phyloP scores from a whole-genome alignment of 2,113 vertebrate species.

The Sclerurus mexicanus region DNA sequence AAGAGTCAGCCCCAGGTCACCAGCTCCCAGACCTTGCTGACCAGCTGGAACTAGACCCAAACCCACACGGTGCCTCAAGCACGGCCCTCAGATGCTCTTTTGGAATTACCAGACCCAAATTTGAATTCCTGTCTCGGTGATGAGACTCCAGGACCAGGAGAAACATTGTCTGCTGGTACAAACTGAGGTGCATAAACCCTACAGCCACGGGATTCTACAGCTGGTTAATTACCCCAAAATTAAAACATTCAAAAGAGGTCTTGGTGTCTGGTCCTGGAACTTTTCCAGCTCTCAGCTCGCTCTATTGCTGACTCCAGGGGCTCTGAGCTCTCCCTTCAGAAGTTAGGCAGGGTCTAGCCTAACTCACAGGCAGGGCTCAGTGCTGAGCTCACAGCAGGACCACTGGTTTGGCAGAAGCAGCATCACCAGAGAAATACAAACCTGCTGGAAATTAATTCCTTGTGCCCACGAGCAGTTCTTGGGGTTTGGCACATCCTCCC shows the following conservation, averaged over 20 bases:
- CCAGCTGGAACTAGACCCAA: neutral
- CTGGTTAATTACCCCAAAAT: neutral
- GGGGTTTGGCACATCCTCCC: slow-evolving; percentile 94
- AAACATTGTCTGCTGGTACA: neutral
- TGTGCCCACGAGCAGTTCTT: slow-evolving; percentile 96
- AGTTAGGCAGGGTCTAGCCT: too few relatives aligned
- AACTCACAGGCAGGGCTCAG: neutral
- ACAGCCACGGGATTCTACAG: neutral
- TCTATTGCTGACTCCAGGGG: neutral
- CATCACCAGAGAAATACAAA: slow-evolving; percentile 46
- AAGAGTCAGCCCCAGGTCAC: neutral
- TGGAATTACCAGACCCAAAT: neutral
- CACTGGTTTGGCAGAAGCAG: neutral
- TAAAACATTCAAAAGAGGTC: neutral
- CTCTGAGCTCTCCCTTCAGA: neutral
- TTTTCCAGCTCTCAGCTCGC: neutral
- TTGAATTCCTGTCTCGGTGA: neutral
- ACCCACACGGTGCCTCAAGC: neutral
- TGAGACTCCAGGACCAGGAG: neutral
- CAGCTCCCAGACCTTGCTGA: neutral
- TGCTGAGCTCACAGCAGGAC: neutral
- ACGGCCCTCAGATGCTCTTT: neutral
- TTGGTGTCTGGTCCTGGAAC: too few relatives aligned
- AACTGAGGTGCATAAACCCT: too few relatives aligned
- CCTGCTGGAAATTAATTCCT: slow-evolving; percentile 92